Conservation (phyloP, 2,888 invertebrate species). For the Rhingia campestris region DNA sequence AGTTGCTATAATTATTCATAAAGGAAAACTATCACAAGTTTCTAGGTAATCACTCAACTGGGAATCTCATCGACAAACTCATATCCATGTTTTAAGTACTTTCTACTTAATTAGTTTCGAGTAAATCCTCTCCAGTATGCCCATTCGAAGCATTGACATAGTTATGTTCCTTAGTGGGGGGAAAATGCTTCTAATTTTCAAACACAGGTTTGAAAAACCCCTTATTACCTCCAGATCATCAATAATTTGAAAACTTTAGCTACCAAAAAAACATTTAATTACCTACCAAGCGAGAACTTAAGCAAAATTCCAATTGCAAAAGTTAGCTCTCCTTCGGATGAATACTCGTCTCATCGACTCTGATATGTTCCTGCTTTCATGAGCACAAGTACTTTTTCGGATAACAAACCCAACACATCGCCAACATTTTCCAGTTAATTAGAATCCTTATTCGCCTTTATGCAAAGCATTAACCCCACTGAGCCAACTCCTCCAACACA, state of each 20-base stretch:
- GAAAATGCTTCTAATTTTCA: not conserved
- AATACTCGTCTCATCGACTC: not conserved
- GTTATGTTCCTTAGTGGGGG: not conserved
- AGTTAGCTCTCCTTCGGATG: conserved; percentile 3
- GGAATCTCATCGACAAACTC: not conserved
- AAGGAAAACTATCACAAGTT: not conserved
- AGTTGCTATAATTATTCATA: too few relatives aligned
- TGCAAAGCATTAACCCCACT: conserved; percentile 32
- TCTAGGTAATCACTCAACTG: conserved; percentile 21
- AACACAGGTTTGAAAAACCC: conserved; percentile 8
- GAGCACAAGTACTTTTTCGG: not conserved
- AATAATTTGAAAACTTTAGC: conserved; percentile 53
- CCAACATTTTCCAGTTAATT: conserved; percentile 62
- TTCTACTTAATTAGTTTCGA: conserved; percentile 31
- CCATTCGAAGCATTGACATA: conserved; percentile 1
- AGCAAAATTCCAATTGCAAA: conserved; percentile 14
- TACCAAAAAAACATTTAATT: conserved; percentile 28
- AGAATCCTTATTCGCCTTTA: conserved; percentile 31
- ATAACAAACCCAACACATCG: conserved; percentile 10
- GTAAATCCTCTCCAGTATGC: conserved; percentile 3
- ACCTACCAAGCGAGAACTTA: conserved; percentile 12
- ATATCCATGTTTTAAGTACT: not conserved
- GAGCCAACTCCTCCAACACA: conserved; percentile 15
- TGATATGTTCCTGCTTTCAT: not conserved
- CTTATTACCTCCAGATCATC: conserved; percentile 19